Evolutionary conservation across 2,113 vertebrate genomes (phyloP).

Genomic region (Thalassoma bifasciatum): DNA sequence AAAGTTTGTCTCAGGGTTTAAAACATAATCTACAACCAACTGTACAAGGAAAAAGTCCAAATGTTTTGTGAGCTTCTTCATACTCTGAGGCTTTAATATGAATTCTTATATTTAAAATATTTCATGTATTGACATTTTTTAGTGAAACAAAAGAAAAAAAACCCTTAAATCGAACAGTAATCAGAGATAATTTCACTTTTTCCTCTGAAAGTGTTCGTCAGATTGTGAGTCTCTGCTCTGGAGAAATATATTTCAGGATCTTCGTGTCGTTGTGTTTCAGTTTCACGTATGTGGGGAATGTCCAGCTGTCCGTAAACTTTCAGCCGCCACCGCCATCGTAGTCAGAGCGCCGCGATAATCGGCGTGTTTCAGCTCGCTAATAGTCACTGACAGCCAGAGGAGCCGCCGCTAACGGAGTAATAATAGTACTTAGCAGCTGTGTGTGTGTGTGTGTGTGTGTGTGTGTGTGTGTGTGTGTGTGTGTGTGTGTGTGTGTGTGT

Average conservation of each 20-base stretch:
- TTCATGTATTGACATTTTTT: no score
- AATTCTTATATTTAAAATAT: no score
- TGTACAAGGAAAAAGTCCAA: no score
- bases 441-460: conserved; percentile 41
- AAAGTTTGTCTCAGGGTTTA: no score
- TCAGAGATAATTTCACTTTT: no score
- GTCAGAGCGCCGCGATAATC: conserved; percentile 11
- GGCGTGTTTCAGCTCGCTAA: conserved; percentile 26
- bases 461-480: conserved; percentile 29
- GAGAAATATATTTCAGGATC: background rate
- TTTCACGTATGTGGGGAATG: background rate
- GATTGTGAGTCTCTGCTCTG: no score
- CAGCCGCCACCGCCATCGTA: background rate
- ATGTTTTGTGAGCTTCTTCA: no score
- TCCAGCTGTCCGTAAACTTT: conserved; percentile 23
- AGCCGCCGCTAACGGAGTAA: conserved; percentile 45
- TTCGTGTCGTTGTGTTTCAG: background rate
- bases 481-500: conserved; percentile 33
- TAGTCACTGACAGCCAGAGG: conserved; percentile 18
- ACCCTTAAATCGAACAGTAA: no score
- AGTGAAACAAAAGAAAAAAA: no score
- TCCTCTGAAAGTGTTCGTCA: no score
- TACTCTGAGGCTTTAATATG: no score
- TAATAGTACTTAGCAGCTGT: conserved; percentile 51
- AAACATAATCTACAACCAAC: no score